Evolutionary conservation across 2,888 invertebrate genomes (phyloP), one percentile per base, ranked within the genome.

Genomic region (Dryadula phaetusa): DNA sequence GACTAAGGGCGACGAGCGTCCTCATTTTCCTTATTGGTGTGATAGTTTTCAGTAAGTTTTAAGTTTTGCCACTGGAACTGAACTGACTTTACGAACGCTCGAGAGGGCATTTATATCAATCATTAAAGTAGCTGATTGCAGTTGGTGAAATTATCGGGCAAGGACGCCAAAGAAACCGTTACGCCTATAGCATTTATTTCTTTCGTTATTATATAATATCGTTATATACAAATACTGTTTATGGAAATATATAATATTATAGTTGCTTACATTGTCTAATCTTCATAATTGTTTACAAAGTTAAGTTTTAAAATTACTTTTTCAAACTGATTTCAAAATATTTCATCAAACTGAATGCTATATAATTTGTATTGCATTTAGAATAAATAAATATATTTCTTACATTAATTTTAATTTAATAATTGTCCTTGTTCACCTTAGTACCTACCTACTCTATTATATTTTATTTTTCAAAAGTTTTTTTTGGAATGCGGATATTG

Each of bases 141-240:
- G 82, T 72, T 77, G 82, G 92, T 90, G 92, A 92, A 92, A 92
- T 87, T 90, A 83, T 79, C 80, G 86, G 77, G 79, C 92, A 92
- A 92, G 92, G 92, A 92, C 92, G 82, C 80, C 79, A 80, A 81
- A 80, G 75, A 78, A 77, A 83, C 83, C 85, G 88, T 85, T 82
- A 84, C 90, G 86, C 82, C 82, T 85, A 82, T 81, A 80, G 81
- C 74, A 77, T 80, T 82, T 84, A 77, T 76, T 76, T 61, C 82
- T 88, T 88, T 80, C 86, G 81, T 83, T 82, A 89, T 76, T 64
- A 65, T 69, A 66, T 60, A 66, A 71, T 61, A 56, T 53, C 60
- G 16, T 62, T 62, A 58, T 40, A 25, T 52, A n/a, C 20, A 20
- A 32, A 46, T 56, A 37, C 16, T n/a, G 32, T 44, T 49, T 37